Base-by-base conservation (phyloP, 1,140 invertebrate genomes). In the Orius laevigatus region DNA sequence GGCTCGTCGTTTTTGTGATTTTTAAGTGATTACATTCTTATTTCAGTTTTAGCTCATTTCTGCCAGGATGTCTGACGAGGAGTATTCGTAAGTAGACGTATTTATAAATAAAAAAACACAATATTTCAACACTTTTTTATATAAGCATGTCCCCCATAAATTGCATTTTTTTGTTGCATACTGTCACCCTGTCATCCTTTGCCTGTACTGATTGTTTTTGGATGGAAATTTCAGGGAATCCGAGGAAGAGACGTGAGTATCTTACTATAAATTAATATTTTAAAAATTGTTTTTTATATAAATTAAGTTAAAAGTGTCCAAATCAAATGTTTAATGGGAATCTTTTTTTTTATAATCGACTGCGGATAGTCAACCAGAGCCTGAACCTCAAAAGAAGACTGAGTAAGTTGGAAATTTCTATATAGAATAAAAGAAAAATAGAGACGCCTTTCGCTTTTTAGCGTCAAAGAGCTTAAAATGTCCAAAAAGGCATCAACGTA, bases 171-270 rank as follows among this genome's bases (percentile, higher is more conserved):
- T 19, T 18, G 11, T 16, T 11, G 10, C 41, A 10, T 31, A 25
- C 38, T 14, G 11, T 25, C 20, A 25, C 35, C 15, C 9, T 25
- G 15, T 16, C 5, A n/a, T 11, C 12, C 36, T 2, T 40, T 3
- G 3, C 18, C 41, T 38, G 6, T 12, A 12, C 14, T 2, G 18
- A 19, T 12, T 1, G n/a, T 25, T 25, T 10, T 9, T 25, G 18
- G 31, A 2, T 39, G 14, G 20, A 18, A 9, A 41, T 12, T 15
- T 32, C 14, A 57, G 56, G 44, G 56, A 57, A 38, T 57, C 56
- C 33, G 56, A 57, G 38, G 56, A 56, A 47, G 56, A 57, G 53
- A 52, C 56, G 56, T 57, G 56, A 57, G 56, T 57, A 51, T 38
- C 11, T 16, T 38, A 12, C 11, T 38, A 5, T 38, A 34, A 38